phyloP scores from a whole-genome alignment of 2,888 invertebrate species.

The Drosophila acutilabella region DNA sequence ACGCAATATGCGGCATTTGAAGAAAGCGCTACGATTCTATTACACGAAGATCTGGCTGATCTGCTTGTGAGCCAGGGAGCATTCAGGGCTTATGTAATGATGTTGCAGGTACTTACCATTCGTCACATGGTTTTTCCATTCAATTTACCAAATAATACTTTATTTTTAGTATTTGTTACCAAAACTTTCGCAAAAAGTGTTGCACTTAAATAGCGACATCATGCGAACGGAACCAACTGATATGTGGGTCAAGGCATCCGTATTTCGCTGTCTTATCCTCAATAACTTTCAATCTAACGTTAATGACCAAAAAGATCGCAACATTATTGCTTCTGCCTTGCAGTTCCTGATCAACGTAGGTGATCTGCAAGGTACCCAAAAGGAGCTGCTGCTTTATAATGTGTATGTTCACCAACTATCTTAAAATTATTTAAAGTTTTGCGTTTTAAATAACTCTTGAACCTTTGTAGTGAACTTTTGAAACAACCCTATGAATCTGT shows the following conservation, averaged over 20 bases:
- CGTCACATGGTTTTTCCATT: not conserved
- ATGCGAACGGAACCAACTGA: conserved; percentile 71
- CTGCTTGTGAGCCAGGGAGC: conserved; percentile 64
- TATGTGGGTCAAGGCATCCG: conserved; percentile 79
- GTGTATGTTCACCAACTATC: conserved; percentile 74
- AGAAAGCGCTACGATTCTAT: conserved; percentile 77
- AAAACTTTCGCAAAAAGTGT: conserved; percentile 68
- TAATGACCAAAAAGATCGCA: conserved; percentile 79
- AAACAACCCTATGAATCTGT: conserved; percentile 68
- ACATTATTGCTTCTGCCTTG: conserved; percentile 73
- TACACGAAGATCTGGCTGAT: conserved; percentile 80
- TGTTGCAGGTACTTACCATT: conserved; percentile 69
- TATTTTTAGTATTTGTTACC: conserved; percentile 73
- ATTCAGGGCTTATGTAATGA: conserved; percentile 72
- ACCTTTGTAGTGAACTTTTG: conserved; percentile 68
- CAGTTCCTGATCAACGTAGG: conserved; percentile 83
- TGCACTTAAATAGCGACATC: conserved; percentile 68
- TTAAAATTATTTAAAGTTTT: not conserved
- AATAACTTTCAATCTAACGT: conserved; percentile 81
- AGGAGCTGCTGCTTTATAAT: conserved; percentile 85
- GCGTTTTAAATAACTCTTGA: too few relatives aligned
- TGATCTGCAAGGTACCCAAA: conserved; percentile 75
- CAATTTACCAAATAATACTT: not conserved
- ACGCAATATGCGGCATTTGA: conserved; percentile 77
- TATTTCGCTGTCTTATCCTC: conserved; percentile 74